phyloP scores from a whole-genome alignment of 2,113 vertebrate species.

The Xenopus borealis region DNA sequence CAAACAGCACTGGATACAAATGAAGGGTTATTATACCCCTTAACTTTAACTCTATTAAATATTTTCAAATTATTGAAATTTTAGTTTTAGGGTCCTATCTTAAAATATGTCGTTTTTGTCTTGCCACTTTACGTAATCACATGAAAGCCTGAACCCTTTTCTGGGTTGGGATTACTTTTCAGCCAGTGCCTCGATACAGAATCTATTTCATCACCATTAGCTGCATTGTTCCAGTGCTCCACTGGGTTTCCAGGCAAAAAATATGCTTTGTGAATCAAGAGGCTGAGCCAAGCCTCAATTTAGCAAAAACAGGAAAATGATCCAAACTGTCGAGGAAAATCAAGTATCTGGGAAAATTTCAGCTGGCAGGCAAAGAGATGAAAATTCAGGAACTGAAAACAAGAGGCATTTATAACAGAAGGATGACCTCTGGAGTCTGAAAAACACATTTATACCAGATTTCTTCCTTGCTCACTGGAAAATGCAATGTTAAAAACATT shows the following conservation, averaged over 20 bases:
- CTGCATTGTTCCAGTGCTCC: conserved; percentile 19
- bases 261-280: conserved; percentile 39
- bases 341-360: conserved; percentile 36
- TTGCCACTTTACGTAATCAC: background rate
- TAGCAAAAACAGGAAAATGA: conserved; percentile 38
- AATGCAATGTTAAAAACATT: background rate
- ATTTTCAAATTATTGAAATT: too few relatives aligned
- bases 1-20: too few relatives aligned
- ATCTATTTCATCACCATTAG: conserved; percentile 22
- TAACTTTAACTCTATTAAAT: too few relatives aligned
- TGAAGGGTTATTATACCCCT: too few relatives aligned
- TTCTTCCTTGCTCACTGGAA: too few relatives aligned
- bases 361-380: conserved; percentile 26
- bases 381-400: background rate
- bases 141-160: background rate
- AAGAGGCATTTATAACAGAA: conserved; percentile 4
- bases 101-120: background rate
- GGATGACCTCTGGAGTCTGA: conserved; percentile 36
- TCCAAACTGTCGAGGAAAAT: conserved; percentile 47
- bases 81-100: too few relatives aligned
- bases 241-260: conserved; percentile 40
- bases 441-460: conserved; percentile 6
- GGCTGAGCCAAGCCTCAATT: conserved; percentile 39
- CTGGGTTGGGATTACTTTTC: too few relatives aligned
- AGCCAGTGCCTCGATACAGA: background rate